These are phyloP conservation scores for Stichodactyla helianthus DNA, from an alignment of 64 coral and sea anemone genomes.

Conservation along the genomic window DNA sequence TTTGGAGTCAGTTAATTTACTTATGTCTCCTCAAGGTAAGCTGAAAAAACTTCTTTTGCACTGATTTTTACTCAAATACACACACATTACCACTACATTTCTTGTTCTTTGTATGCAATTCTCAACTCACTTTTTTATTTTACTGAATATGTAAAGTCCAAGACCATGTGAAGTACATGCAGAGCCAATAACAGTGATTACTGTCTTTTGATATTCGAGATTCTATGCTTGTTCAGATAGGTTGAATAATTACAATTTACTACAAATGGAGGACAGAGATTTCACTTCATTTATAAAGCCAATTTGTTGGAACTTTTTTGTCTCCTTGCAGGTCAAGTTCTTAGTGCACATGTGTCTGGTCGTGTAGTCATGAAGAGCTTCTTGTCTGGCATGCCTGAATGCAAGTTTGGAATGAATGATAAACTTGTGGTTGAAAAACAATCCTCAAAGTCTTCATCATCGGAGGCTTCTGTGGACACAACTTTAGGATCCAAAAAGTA, in stretches of 20 bases:
- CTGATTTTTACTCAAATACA: no score
- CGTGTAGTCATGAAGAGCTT: slow-evolving; percentile 99
- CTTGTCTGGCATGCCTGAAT: slow-evolving; percentile 97
- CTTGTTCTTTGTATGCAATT: no score
- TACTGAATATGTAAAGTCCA: no score
- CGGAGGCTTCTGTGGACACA: slow-evolving; percentile 62
- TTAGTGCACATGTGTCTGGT: slow-evolving; percentile 96
- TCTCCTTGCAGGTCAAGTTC: slow-evolving; percentile 68
- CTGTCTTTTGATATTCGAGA: no score
- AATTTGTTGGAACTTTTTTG: not conserved
- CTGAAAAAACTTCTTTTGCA: not conserved
- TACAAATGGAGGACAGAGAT: no score
- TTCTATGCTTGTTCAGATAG: no score
- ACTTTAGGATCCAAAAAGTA: slow-evolving; percentile 20
- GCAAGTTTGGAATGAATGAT: slow-evolving; percentile 99
- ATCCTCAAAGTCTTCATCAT: slow-evolving; percentile 47
- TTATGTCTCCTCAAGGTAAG: slow-evolving; percentile 98
- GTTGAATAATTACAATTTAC: no score
- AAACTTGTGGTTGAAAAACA: slow-evolving; percentile 97
- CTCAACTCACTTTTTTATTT: no score
- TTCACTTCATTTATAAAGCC: no score
- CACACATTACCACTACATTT: not conserved
- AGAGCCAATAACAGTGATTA: no score
- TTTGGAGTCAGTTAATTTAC: slow-evolving; percentile 95
- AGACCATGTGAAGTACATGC: no score